Base-by-base conservation (phyloP, 2,113 vertebrate genomes). In the Vulpes lagopus region DNA sequence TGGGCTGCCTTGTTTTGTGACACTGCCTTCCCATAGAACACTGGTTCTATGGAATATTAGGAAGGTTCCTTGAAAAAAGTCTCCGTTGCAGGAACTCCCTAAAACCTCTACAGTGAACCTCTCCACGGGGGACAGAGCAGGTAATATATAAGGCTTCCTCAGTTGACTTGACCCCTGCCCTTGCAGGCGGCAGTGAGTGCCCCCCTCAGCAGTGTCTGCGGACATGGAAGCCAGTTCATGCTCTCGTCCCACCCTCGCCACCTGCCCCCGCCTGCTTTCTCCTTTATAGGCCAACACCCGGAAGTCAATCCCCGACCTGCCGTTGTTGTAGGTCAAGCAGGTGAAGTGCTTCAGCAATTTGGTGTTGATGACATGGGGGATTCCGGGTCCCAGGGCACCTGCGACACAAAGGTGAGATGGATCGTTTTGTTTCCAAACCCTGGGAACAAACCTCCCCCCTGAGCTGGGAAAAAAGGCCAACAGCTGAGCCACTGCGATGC, bases 341-440 rank as follows among this genome's bases (percentile, higher is more conserved):
- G 98, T 99, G 76, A 99, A 99, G 16, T 98, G 98, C 96, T 99
- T 99, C 98, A 99, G 97, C 78, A 99, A 97, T 22, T 99, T 99
- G 96, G 3, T 98, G 97, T 91, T 98, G 94, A 99, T 98, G 79
- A 98, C 62, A 32, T 98, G 97, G 35, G 99, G 99, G 60, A 99
- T 97, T 3, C 98, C 98, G 3, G 98, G 98, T 32, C 98, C 98
- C 98, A 99, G 85, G 1, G 98, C 96, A 97, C 98, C 99, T 99
- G 96, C 32, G 96, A 98, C 7, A 98, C 80, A 98, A 80, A 97
- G 51, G 5, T 32, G 65, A 83, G 43, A 65, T n/a, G 53, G 38
- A 43, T 55, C 9, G 25, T 49, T 89, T 91, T 93, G 73, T 49
- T 53, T 74, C 19, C 76, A 93, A 73, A 81, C 14, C 53, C 78